Evolutionary conservation across 2,113 vertebrate genomes (phyloP).

Genomic region (Monopterus albus): DNA sequence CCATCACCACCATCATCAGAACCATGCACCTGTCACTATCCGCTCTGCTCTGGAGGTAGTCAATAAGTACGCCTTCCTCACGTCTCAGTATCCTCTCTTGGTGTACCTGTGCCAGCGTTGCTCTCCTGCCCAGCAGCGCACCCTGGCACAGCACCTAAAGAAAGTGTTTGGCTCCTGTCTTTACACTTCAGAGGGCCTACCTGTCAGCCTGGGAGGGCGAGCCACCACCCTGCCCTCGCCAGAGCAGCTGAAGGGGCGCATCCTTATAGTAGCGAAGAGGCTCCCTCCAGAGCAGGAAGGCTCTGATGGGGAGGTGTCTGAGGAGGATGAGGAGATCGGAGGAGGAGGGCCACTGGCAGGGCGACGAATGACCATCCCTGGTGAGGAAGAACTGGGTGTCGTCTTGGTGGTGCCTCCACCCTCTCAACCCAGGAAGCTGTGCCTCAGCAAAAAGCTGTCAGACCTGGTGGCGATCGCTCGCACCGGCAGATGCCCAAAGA

Average conservation of each 20-base stretch:
- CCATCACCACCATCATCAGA: slow-evolving; percentile 79
- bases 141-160: slow-evolving; percentile 90
- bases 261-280: slow-evolving; percentile 94
- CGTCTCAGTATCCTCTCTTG: slow-evolving; percentile 93
- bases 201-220: slow-evolving; percentile 81
- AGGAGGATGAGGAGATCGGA: slow-evolving; percentile 96
- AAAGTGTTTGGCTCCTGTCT: slow-evolving; percentile 89
- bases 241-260: slow-evolving; percentile 90
- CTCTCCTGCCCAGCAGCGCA: slow-evolving; percentile 89
- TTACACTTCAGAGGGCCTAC: slow-evolving; percentile 85
- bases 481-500: slow-evolving; percentile 82
- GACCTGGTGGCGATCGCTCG: slow-evolving; percentile 90
- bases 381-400: slow-evolving; percentile 83
- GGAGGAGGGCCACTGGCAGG: slow-evolving; percentile 83
- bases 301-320: slow-evolving; percentile 93
- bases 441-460: slow-evolving; percentile 91
- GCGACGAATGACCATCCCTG: slow-evolving; percentile 83
- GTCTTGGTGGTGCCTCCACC: slow-evolving; percentile 84
- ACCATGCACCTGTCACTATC: slow-evolving; percentile 84
- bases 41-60: slow-evolving; percentile 92
- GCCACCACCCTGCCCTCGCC: slow-evolving; percentile 88
- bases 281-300: slow-evolving; percentile 83
- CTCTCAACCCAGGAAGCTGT: slow-evolving; percentile 85
- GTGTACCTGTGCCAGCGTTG: slow-evolving; percentile 94
- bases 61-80: slow-evolving; percentile 92